These are phyloP conservation scores for Beroe ovata DNA, from an alignment of 37 sponge, comb jelly and placozoan genomes.

Conservation along the genomic window DNA sequence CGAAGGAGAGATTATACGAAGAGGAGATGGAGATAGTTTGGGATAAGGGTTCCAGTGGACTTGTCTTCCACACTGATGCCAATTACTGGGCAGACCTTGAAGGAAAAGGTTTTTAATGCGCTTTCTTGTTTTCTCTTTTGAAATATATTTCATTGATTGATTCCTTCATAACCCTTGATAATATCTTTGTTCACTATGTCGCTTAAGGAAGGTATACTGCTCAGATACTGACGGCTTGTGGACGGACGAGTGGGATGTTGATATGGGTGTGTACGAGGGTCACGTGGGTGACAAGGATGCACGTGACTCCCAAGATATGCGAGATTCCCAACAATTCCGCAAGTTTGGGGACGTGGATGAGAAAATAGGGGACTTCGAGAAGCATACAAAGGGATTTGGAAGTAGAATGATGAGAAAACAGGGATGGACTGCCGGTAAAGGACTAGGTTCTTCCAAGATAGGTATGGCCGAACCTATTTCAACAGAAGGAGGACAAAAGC, in stretches of 20 bases:
- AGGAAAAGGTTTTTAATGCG: conserved; percentile 69
- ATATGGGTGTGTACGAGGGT: conserved; percentile 81
- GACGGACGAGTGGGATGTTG: conserved; percentile 91
- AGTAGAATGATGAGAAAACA: conserved; percentile 74
- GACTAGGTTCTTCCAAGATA: conserved; percentile 70
- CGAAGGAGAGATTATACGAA: conserved; percentile 80
- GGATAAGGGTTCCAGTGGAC: conserved; percentile 93
- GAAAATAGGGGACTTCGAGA: conserved; percentile 71
- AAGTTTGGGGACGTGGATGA: conserved; percentile 70
- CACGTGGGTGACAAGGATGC: conserved; percentile 78
- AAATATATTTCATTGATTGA: too few relatives aligned
- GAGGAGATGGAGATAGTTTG: conserved; percentile 90
- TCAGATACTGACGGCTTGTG: conserved; percentile 81
- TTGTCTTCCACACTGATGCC: conserved; percentile 94
- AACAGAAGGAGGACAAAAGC: conserved; percentile 75
- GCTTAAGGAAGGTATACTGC: too few relatives aligned
- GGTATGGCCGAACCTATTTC: conserved; percentile 79
- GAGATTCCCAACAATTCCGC: conserved; percentile 69
- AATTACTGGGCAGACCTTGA: conserved; percentile 84
- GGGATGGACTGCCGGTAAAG: conserved; percentile 85
- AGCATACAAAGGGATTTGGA: conserved; percentile 88
- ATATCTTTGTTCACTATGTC: too few relatives aligned
- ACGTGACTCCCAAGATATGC: conserved; percentile 79
- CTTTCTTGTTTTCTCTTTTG: neutral
- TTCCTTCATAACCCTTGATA: too few relatives aligned